phyloP scores from a whole-genome alignment of 2,113 vertebrate species.

The Corvus moneduloides region DNA sequence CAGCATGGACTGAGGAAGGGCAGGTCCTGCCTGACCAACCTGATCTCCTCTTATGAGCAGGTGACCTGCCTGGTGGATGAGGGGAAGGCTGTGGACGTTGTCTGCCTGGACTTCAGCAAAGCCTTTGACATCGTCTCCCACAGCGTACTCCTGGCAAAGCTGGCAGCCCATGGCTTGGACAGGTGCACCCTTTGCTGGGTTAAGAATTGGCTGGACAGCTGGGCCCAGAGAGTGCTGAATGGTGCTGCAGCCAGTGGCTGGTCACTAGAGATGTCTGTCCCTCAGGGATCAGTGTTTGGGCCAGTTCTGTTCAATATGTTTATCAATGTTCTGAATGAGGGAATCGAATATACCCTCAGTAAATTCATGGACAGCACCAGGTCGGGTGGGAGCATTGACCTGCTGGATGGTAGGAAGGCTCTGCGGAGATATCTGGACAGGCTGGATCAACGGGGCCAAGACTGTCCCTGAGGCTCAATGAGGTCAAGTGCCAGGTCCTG shows the following conservation, averaged over 20 bases:
- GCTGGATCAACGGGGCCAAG: not conserved
- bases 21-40: not conserved
- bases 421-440: not conserved
- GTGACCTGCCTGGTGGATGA: fast-evolving
- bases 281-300: fast-evolving
- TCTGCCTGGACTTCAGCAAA: not conserved
- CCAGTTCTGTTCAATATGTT: fast-evolving
- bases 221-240: fast-evolving
- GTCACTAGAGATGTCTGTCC: not conserved
- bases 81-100: not conserved
- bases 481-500: not conserved
- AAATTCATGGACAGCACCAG: not conserved
- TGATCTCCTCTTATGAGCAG: not conserved
- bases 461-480: not conserved
- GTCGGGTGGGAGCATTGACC: fast-evolving
- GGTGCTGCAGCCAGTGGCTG: fast-evolving
- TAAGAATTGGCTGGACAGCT: fast-evolving
- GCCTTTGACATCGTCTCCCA: fast-evolving
- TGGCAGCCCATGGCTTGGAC: not conserved
- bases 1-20: not conserved
- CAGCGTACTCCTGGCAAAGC: not conserved
- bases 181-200: fast-evolving
- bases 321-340: too few relatives aligned
- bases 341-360: fast-evolving
- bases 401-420: not conserved